Evolutionary conservation across 2,888 invertebrate genomes (phyloP).

Genomic region (Caenorhabditis macrosperma): DNA sequence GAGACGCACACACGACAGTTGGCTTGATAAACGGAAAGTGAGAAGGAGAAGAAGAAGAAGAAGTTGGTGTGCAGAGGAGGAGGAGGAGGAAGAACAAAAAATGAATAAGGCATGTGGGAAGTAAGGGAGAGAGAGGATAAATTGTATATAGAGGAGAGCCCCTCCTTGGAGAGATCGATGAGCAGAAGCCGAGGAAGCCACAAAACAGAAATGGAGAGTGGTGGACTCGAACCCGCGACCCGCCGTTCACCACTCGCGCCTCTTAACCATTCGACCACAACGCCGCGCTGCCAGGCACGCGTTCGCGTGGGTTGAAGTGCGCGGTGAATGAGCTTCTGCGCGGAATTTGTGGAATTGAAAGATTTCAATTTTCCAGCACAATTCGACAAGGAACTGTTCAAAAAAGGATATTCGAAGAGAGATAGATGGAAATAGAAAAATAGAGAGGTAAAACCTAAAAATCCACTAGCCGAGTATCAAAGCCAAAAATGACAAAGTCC

Average conservation of each 20-base stretch:
- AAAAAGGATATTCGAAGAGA: neutral
- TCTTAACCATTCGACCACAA: too few species aligned
- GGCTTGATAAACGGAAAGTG: slow-evolving; percentile 27
- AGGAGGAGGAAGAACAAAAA: slow-evolving; percentile 12
- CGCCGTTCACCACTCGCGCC: too few species aligned
- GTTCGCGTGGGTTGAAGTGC: too few species aligned
- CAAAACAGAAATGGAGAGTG: too few species aligned
- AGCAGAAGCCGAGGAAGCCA: slow-evolving; percentile 53
- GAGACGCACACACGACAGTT: slow-evolving; percentile 13
- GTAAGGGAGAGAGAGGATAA: slow-evolving; percentile 14
- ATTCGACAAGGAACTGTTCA: too few species aligned
- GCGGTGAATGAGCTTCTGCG: too few species aligned
- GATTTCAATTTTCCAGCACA: too few species aligned
- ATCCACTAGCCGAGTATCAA: slow-evolving; percentile 34
- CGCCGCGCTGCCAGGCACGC: too few species aligned
- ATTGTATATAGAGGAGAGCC: slow-evolving; percentile 28
- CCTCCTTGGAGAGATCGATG: slow-evolving; percentile 30
- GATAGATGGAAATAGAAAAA: neutral
- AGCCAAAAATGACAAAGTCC: slow-evolving; percentile 53
- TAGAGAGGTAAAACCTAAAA: neutral
- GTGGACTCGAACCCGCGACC: too few species aligned
- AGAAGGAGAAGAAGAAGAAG: slow-evolving; percentile 13
- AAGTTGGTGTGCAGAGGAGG: too few species aligned
- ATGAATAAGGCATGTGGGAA: slow-evolving; percentile 10
- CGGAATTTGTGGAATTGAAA: too few species aligned